phyloP scores from a whole-genome alignment of 1,140 invertebrate species.

The Copidosoma floridanum region DNA sequence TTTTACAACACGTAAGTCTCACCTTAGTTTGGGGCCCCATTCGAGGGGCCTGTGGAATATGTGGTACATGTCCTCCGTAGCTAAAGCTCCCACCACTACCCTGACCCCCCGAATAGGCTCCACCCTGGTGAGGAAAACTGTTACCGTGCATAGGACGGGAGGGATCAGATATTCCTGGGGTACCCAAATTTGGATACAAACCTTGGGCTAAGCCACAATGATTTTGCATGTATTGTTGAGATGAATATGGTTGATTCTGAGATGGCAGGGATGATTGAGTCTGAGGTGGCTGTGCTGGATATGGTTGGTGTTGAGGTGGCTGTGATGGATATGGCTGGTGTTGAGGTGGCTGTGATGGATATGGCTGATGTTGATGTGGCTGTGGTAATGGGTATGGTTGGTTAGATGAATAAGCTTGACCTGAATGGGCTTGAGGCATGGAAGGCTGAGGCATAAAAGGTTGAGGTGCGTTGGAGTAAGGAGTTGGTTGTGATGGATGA shows the following conservation, averaged over 20 bases:
- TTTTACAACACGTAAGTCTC: no score
- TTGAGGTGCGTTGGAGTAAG: conserved; percentile 8
- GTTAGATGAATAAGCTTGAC: conserved; percentile 16
- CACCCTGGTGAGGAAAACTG: conserved; percentile 34
- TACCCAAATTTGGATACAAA: conserved; percentile 39
- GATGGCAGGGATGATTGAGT: neutral
- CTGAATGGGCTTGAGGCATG: no score
- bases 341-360: conserved; percentile 8
- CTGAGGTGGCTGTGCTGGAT: neutral
- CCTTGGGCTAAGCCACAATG: no score
- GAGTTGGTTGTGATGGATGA: conserved; percentile 21
- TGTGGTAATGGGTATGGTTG: conserved; percentile 16
- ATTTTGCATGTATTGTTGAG: no score
- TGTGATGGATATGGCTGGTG: conserved; percentile 15
- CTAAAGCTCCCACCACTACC: conserved; percentile 34
- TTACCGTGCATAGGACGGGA: neutral
- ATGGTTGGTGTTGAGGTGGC: neutral
- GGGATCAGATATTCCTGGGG: conserved; percentile 24
- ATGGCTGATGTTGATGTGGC: conserved; percentile 20
- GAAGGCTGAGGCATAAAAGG: neutral
- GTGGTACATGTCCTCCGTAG: conserved; percentile 29
- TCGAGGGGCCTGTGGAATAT: conserved; percentile 39
- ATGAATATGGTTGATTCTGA: no score
- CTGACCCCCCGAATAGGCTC: conserved; percentile 46
- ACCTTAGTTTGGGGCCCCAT: conserved; percentile 41